Conservation (phyloP, 2,888 invertebrate species). For the Pimpla rufipes region DNA sequence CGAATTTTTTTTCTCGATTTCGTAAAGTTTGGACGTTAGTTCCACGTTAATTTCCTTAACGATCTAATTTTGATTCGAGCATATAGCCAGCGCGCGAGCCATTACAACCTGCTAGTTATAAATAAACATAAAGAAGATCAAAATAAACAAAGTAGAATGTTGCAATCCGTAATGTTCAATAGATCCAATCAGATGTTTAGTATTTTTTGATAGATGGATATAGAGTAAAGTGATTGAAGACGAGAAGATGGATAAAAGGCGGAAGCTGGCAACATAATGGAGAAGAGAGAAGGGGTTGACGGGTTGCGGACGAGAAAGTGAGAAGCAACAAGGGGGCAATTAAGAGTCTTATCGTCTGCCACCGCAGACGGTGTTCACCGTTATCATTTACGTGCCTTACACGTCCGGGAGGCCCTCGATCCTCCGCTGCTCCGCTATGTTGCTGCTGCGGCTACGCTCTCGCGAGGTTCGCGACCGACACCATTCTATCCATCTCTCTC, state of each 20-base stretch:
- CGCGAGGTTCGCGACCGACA: slow-evolving; percentile 50
- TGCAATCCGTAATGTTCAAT: too few species aligned
- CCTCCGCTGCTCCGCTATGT: slow-evolving; percentile 47
- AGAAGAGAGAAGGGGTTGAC: not conserved
- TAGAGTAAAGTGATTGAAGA: slow-evolving; percentile 24
- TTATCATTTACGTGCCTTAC: slow-evolving; percentile 81
- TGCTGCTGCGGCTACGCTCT: slow-evolving; percentile 39
- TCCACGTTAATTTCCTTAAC: too few species aligned
- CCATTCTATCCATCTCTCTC: slow-evolving; percentile 35
- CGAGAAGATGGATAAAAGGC: slow-evolving; percentile 32
- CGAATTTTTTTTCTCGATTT: too few species aligned
- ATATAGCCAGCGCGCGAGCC: too few species aligned
- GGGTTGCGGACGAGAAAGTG: slow-evolving; percentile 31
- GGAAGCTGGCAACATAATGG: slow-evolving; percentile 19
- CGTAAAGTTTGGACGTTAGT: too few species aligned
- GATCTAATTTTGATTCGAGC: too few species aligned
- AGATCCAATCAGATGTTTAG: too few species aligned
- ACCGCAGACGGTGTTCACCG: slow-evolving; percentile 74
- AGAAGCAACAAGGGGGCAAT: slow-evolving; percentile 73
- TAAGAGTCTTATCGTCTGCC: slow-evolving; percentile 77
- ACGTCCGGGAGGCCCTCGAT: slow-evolving; percentile 68
- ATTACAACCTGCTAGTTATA: too few species aligned
- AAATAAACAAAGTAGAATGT: too few species aligned
- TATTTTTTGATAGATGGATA: not conserved
- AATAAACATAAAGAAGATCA: too few species aligned